Evolutionary conservation across 2,888 invertebrate species (phyloP).

Genomic region (Acleris sparsana): DNA sequence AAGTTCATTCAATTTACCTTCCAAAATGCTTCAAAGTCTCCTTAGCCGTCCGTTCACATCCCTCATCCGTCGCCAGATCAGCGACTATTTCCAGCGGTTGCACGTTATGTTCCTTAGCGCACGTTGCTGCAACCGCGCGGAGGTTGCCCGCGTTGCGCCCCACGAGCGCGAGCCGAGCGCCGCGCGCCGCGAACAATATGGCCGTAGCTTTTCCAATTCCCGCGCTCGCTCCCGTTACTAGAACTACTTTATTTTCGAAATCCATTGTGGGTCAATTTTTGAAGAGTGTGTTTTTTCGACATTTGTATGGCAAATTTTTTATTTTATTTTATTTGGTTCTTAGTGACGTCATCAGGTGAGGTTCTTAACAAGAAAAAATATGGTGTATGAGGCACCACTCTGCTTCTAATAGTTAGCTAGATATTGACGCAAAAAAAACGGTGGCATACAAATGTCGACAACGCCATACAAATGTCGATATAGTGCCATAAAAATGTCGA

Average conservation of each 20-base stretch:
- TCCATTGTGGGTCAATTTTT: too few species aligned
- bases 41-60: slow-evolving; percentile 49
- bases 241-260: slow-evolving; percentile 37
- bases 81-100: slow-evolving; percentile 49
- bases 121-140: slow-evolving; percentile 22
- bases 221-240: slow-evolving; percentile 40
- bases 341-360: too few species aligned
- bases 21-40: slow-evolving; percentile 50
- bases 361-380: too few species aligned
- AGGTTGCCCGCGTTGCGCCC: slow-evolving; percentile 36
- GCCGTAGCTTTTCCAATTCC: slow-evolving; percentile 39
- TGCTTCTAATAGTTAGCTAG: too few species aligned
- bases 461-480: too few species aligned
- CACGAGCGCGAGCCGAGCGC: slow-evolving; percentile 37
- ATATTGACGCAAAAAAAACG: too few species aligned
- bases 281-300: too few species aligned
- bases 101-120: neutral
- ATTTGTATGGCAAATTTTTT: too few species aligned
- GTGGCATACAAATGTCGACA: too few species aligned
- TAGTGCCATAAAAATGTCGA: too few species aligned
- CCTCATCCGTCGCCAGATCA: slow-evolving; percentile 55
- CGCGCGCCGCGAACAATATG: slow-evolving; percentile 30
- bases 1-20: slow-evolving; percentile 41
- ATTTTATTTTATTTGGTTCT: too few species aligned
- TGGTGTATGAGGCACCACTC: too few species aligned